Percentiles rank a stretch among this genome's conserved stretches.
These are phyloP conservation scores for Chymomyza fuscimana DNA, from an alignment of 2,888 invertebrate species.

Conservation along the genomic window DNA sequence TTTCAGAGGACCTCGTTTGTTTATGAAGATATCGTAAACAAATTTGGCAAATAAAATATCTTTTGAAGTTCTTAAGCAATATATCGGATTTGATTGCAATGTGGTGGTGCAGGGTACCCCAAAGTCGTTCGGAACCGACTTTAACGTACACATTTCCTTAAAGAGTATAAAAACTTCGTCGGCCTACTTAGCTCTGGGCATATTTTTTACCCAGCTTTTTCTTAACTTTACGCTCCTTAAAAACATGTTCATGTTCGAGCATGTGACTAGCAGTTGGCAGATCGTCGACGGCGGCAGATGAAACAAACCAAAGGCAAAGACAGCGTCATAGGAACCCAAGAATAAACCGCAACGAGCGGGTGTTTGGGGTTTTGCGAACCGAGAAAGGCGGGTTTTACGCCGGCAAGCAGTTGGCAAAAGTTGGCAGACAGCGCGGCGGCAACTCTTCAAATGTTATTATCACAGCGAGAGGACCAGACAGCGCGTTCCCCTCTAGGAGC, in stretches of 20 bases:
- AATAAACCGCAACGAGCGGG: conserved; percentile 18
- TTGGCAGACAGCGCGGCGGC: conserved; percentile 69
- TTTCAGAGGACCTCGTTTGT: too few species aligned
- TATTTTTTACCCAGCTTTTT: conserved; percentile 28
- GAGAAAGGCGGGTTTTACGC: conserved; percentile 30
- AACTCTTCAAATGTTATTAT: conserved; percentile 26
- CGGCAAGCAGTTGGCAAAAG: conserved; percentile 46
- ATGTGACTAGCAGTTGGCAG: conserved; percentile 6
- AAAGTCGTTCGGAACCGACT: too few species aligned
- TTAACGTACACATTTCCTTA: not conserved
- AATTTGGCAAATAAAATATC: too few species aligned
- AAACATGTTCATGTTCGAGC: conserved; percentile 55
- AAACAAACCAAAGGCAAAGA: conserved; percentile 59
- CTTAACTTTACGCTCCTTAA: conserved; percentile 40
- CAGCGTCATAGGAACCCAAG: not conserved
- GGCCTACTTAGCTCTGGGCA: conserved; percentile 40
- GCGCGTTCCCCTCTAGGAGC: not conserved
- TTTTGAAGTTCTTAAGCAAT: too few species aligned
- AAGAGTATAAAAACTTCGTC: not conserved
- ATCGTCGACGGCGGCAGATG: conserved; percentile 57
- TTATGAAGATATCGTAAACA: too few species aligned
- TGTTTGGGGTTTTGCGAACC: conserved; percentile 22
- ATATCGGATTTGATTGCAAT: too few species aligned
- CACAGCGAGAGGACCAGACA: not conserved
- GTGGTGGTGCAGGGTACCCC: too few species aligned